These are phyloP conservation scores for Autographa gamma DNA, from an alignment of 2,888 invertebrate genomes.

Conservation along the genomic window DNA sequence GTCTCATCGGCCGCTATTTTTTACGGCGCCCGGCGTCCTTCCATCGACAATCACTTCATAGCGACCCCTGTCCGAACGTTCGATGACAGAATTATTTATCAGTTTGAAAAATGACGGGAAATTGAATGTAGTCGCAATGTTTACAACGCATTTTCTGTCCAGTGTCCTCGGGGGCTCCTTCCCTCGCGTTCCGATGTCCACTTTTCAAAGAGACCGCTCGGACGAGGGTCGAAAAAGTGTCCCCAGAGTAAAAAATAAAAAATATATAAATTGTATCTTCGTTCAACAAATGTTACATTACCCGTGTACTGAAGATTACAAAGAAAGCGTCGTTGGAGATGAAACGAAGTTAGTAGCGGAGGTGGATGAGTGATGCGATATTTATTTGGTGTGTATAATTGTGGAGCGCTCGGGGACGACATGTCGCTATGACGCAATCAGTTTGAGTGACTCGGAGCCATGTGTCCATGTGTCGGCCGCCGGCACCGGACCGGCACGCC, in stretches of 20 bases:
- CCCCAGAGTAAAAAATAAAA: conserved; percentile 88
- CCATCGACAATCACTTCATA: conserved; percentile 89
- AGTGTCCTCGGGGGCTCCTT: conserved; percentile 87
- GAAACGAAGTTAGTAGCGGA: conserved; percentile 71
- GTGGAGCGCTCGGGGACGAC: conserved; percentile 79
- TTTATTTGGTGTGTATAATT: conserved; percentile 85
- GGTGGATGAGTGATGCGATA: conserved; percentile 78
- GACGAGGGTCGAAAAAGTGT: conserved; percentile 89
- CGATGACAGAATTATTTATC: conserved; percentile 90
- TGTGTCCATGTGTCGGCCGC: conserved; percentile 65
- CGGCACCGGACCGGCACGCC: conserved; percentile 21
- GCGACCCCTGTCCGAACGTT: conserved; percentile 88
- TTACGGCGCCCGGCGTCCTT: conserved; percentile 81
- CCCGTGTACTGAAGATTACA: conserved; percentile 82
- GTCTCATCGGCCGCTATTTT: conserved; percentile 86
- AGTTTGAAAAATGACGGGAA: conserved; percentile 90
- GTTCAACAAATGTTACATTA: conserved; percentile 81
- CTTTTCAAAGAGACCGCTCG: conserved; percentile 89
- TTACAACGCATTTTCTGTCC: conserved; percentile 89
- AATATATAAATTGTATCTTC: conserved; percentile 86
- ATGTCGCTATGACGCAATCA: conserved; percentile 84
- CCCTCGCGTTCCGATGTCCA: conserved; percentile 89
- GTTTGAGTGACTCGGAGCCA: conserved; percentile 82
- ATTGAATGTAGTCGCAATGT: conserved; percentile 90
- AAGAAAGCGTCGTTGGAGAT: conserved; percentile 74